Evolutionary conservation across 2,113 vertebrate species (phyloP).

Genomic region (Telmatochromis brachygnathus): DNA sequence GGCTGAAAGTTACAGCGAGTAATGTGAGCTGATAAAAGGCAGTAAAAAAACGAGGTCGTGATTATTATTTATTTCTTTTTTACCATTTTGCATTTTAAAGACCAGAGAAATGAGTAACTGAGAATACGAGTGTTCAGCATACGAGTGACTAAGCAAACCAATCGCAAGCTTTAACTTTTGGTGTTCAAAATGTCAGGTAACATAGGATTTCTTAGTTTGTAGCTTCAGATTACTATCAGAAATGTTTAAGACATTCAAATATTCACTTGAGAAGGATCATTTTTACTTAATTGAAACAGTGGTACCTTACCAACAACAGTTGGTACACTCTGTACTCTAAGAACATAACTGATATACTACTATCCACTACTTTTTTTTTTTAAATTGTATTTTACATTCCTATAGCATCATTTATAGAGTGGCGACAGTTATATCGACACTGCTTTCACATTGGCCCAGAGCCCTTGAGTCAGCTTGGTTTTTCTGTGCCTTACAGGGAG

Average conservation of each 20-base stretch:
- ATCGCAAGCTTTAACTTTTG: not conserved
- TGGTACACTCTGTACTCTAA: not conserved
- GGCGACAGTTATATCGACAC: not conserved
- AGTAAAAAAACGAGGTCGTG: not conserved
- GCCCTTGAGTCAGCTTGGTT: not conserved
- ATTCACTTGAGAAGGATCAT: not conserved
- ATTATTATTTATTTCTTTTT: not conserved
- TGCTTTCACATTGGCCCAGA: not conserved
- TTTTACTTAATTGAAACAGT: not conserved
- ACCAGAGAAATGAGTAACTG: not conserved
- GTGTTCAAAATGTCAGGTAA: not conserved
- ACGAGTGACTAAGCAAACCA: not conserved
- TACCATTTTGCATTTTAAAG: not conserved
- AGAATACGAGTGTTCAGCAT: not conserved
- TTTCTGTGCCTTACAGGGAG: conserved; percentile 74
- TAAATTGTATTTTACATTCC: not conserved
- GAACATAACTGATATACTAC: not conserved
- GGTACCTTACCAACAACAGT: not conserved
- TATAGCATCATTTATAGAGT: not conserved
- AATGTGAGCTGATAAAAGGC: not conserved
- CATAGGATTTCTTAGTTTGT: not conserved
- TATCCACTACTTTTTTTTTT: not conserved
- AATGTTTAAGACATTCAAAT: not conserved
- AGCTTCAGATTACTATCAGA: not conserved
- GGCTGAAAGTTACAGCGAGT: not conserved